A percentile compares a stretch with the other conserved stretches of the same genome.
Conservation (phyloP, 2,113 vertebrate species). For the Dryoscopus gambensis region DNA sequence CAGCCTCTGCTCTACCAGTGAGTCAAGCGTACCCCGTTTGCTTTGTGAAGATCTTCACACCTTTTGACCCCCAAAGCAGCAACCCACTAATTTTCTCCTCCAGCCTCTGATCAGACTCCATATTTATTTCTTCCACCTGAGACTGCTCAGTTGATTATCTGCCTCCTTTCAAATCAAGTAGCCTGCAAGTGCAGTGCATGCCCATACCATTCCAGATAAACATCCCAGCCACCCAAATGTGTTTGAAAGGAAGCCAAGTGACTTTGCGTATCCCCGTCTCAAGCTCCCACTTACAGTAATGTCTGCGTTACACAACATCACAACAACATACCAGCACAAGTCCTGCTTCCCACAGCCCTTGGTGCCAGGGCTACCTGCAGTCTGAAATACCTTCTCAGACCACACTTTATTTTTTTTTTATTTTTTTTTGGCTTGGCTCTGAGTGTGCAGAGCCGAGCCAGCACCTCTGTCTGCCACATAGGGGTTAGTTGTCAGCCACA, state of each 20-base stretch:
- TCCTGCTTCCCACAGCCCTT: background rate
- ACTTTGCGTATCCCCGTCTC: background rate
- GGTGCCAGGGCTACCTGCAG: background rate
- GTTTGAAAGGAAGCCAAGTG: background rate
- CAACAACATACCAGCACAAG: background rate
- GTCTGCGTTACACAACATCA: background rate
- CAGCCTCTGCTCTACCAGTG: background rate
- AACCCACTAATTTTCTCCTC: background rate
- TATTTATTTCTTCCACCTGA: background rate
- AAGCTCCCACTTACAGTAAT: background rate
- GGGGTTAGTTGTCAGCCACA: background rate
- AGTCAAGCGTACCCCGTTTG: background rate
- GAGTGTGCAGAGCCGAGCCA: background rate
- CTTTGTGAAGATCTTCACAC: background rate
- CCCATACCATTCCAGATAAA: background rate
- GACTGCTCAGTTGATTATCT: background rate
- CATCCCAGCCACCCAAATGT: background rate
- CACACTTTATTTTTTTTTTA: accelerated
- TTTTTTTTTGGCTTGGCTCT: background rate
- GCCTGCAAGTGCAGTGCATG: background rate
- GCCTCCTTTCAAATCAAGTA: background rate
- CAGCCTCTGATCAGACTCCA: background rate
- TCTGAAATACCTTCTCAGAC: background rate
- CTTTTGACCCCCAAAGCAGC: background rate
- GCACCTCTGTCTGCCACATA: background rate